phyloP scores from a whole-genome alignment of 2,888 invertebrate species.

The Lepidochrysops patricia region DNA sequence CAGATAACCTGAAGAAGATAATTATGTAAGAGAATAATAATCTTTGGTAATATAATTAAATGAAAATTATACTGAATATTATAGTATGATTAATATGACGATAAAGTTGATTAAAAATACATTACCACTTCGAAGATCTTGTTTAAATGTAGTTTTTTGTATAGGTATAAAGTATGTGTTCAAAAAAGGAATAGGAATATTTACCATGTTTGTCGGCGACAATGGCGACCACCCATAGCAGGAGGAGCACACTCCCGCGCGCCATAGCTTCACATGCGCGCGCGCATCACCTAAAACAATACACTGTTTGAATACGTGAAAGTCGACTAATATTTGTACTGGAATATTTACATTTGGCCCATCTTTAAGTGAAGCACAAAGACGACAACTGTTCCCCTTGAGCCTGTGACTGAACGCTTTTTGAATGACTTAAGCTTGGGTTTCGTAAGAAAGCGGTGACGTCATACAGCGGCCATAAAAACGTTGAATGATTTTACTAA shows the following conservation, averaged over 20 bases:
- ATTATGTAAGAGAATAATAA: too few species aligned
- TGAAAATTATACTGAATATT: too few species aligned
- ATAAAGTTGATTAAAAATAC: too few species aligned
- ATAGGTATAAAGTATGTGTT: neutral
- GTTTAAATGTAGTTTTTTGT: neutral
- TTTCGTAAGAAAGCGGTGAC: too few species aligned
- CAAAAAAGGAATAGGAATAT: conserved; percentile 26
- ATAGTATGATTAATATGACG: too few species aligned
- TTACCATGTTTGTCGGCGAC: conserved; percentile 61
- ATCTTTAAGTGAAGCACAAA: conserved; percentile 8
- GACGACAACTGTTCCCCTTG: conserved; percentile 7
- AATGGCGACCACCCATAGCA: conserved; percentile 67
- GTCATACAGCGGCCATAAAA: too few species aligned
- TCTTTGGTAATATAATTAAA: too few species aligned
- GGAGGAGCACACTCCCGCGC: conserved; percentile 59
- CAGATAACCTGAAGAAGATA: neutral
- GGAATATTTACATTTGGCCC: conserved; percentile 25
- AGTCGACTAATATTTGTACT: conserved; percentile 51
- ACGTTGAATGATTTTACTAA: too few species aligned
- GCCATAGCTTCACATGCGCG: conserved; percentile 59
- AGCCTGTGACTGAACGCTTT: neutral
- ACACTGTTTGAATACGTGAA: conserved; percentile 50
- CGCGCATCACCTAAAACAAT: conserved; percentile 72
- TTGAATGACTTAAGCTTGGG: neutral
- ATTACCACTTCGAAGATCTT: too few species aligned